Conservation (phyloP, 2,113 vertebrate genomes). For the Psophia crepitans region DNA sequence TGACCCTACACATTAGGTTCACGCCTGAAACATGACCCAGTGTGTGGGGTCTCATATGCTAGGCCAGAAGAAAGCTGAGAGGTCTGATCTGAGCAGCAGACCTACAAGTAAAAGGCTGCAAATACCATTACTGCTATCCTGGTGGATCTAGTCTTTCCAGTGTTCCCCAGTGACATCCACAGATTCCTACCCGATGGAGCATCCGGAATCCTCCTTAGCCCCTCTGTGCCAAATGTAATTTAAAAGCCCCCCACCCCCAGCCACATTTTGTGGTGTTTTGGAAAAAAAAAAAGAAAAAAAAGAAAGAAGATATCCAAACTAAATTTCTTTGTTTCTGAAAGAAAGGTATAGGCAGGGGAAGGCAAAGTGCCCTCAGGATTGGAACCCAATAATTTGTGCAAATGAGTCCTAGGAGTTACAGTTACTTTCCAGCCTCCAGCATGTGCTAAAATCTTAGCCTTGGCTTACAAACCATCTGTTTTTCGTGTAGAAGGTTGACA, state of each 20-base stretch:
- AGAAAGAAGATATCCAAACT: not conserved
- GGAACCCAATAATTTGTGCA: conserved; percentile 14
- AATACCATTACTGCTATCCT: not conserved
- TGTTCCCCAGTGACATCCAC: not conserved
- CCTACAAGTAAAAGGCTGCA: not conserved
- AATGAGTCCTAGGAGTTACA: conserved; percentile 47
- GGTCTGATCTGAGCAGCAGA: not conserved
- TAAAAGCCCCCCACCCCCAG: not conserved
- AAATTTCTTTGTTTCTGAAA: conserved; percentile 29
- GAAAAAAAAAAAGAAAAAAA: not conserved
- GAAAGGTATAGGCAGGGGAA: not conserved
- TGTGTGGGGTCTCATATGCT: not conserved
- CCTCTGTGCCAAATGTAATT: not conserved
- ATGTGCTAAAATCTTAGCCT: not conserved
- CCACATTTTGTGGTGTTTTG: not conserved
- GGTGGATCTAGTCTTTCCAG: not conserved
- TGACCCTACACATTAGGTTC: not conserved
- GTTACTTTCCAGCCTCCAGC: not conserved
- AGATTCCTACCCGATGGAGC: not conserved
- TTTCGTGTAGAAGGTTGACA: conserved; percentile 8
- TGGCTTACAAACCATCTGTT: conserved; percentile 6
- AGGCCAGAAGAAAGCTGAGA: conserved; percentile 4
- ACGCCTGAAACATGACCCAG: not conserved
- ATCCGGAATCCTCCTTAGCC: not conserved
- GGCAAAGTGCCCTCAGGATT: conserved; percentile 9